Base-by-base conservation (phyloP, 2,888 invertebrate genomes). In the Andrena hattorfiana region DNA sequence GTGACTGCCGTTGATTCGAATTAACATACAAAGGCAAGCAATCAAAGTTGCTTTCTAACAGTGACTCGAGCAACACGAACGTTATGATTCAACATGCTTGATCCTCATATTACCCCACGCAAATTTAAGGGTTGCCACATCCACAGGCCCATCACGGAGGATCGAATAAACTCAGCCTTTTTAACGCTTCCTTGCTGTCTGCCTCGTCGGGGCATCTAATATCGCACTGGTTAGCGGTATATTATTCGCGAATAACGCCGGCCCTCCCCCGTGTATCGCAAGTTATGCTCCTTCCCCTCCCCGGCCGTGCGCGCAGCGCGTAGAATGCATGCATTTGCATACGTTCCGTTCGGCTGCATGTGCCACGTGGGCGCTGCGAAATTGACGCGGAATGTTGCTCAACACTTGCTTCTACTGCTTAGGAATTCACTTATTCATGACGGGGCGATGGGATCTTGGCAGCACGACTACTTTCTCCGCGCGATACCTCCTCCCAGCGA, bases 241-340 rank as follows among this genome's bases (percentile, higher is more conserved):
- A 73, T 77, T 63, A 70, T 51, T 64, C 64, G 26, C 8, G 16
- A 49, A 72, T 32, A 77, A 69, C 56, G 20, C 16, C 16, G 13
- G 28, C 20, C 32, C 6, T 5, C 16, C 16, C 30, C 23, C 49
- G 63, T 62, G 26, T 54, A 62, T 69, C 60, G 13, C 54, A 16
- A 80, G 20, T 30, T 60, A 54, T 69, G 28, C 69, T 30, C 49
- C 49, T 35, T 60, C 23, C n/a, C 49, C 26, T 71, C 48, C 42
- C 49, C 60, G 54, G 23, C 8, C 49, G 59, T 63, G 51, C 49
- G 49, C 68, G 51, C 60, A 4, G 7, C 56, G n/a, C 30, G 13
- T 20, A 42, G 60, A 70, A 62, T 72, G 71, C 66, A 79, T 77
- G 73, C 59, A 85, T 85, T 74, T 76, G 73, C 78, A 84, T 84